phyloP scores from a whole-genome alignment of 1,140 invertebrate genomes.

The Diploscapter pachys region DNA sequence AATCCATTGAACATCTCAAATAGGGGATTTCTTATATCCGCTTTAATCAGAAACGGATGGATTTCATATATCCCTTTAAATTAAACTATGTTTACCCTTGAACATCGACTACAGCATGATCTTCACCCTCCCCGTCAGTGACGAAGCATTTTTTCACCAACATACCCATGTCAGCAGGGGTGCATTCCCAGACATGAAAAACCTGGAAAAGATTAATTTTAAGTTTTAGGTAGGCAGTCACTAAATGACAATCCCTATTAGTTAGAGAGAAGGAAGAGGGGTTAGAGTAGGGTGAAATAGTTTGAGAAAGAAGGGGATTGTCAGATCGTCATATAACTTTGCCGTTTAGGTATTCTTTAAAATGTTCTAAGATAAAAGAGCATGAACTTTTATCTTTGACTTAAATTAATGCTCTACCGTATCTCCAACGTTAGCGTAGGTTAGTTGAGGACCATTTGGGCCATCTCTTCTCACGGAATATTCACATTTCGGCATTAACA shows the following conservation, averaged over 20 bases:
- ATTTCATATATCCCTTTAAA: conserved; percentile 13
- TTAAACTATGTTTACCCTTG: conserved; percentile 38
- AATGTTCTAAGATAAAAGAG: no score
- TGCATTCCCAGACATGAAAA: conserved; percentile 56
- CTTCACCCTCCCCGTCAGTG: conserved; percentile 58
- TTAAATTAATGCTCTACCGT: conserved; percentile 19
- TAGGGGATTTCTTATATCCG: conserved; percentile 1
- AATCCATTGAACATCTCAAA: conserved; percentile 51
- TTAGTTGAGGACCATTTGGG: conserved; percentile 45
- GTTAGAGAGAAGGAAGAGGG: no score
- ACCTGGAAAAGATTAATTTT: conserved; percentile 40
- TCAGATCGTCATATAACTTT: no score
- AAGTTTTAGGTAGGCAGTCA: not conserved
- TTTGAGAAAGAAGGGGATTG: not conserved
- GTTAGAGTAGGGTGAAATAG: not conserved
- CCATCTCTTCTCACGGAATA: conserved; percentile 45
- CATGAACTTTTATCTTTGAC: no score
- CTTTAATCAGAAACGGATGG: no score
- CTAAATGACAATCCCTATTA: no score
- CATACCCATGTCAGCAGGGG: conserved; percentile 54
- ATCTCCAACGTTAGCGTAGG: conserved; percentile 53
- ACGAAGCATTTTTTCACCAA: conserved; percentile 58
- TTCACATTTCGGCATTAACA: conserved; percentile 54
- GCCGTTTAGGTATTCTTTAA: no score
- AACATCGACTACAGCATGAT: conserved; percentile 55